Percentiles rank a stretch among this genome's conserved stretches.
Evolutionary conservation across 2,888 invertebrate species (phyloP).

Genomic region (Pycnomerus fuliginosus): DNA sequence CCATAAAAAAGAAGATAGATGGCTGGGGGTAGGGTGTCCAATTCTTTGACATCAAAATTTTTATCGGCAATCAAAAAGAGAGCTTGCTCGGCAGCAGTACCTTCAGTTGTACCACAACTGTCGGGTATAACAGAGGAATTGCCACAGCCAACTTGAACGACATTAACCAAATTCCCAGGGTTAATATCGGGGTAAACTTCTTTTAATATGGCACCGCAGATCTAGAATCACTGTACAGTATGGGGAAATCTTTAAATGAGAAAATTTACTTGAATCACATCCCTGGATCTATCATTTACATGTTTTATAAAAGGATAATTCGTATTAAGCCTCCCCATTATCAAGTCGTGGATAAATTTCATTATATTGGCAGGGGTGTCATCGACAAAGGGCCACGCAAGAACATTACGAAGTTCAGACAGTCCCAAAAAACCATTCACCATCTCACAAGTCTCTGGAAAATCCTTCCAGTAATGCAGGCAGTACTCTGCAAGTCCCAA

Average conservation of each 20-base stretch:
- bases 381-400: slow-evolving; percentile 62
- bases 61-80: slow-evolving; percentile 59
- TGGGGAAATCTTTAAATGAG: neutral
- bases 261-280: slow-evolving; percentile 68
- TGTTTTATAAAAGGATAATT: slow-evolving; percentile 72
- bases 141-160: too few relatives aligned
- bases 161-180: slow-evolving; percentile 5
- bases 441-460: slow-evolving; percentile 63
- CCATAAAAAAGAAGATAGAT: slow-evolving; percentile 68
- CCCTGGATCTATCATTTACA: slow-evolving; percentile 71
- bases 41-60: slow-evolving; percentile 62
- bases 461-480: slow-evolving; percentile 84
- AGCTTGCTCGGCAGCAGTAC: slow-evolving; percentile 50
- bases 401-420: slow-evolving; percentile 59
- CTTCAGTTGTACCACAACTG: slow-evolving; percentile 20
- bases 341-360: slow-evolving; percentile 65
- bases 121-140: too few relatives aligned
- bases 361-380: slow-evolving; percentile 70
- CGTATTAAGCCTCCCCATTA: slow-evolving; percentile 47
- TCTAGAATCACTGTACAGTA: slow-evolving; percentile 4
- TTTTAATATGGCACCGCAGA: slow-evolving; percentile 18
- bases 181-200: slow-evolving; percentile 1
- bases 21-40: slow-evolving; percentile 72
- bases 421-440: slow-evolving; percentile 50
- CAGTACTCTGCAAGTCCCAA: slow-evolving; percentile 69